Evolutionary conservation across 1,140 invertebrate species (phyloP), one percentile per base, ranked within the genome.

Genomic region (Chionoecetes opilio): DNA sequence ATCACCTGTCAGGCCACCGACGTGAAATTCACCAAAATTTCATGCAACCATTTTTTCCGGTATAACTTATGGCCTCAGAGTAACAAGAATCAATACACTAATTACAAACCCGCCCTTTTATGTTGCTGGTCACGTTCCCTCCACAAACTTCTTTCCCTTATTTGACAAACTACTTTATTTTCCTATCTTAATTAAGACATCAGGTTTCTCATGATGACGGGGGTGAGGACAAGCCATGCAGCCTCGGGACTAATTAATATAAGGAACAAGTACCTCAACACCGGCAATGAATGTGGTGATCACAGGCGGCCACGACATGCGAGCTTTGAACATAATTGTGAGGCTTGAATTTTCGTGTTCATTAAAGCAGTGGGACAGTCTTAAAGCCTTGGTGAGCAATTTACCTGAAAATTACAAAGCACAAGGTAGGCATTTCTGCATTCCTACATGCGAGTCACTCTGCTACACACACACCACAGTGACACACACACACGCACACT

Each of bases 81-180:
- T 75, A 75, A 75, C 63, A 75, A 75, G 63, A 75, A 75, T 75
- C 63, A 75, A 75, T 75, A 75, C 63, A 75, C 63, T 75, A 75
- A 75, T 75, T 75, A 75, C 63, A 75, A 75, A 75, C 63, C 63
- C 63, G 63, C 63, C 63, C 63, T 75, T 75, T 75, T 75, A 75
- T 75, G 63, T 17, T 75, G 63, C 26, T 26, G 63, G 63, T 75
- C 63, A 75, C 63, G 63, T 75, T 75, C 63, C 63, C n/a, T 75
- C 63, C 21, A 75, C 63, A 75, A 75, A 75, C 63, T 75, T 75
- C 63, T 75, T 75, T 75, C 1, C 63, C 63, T 75, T 75, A 75
- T n/a, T 75, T 75, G n/a, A 75, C 26, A 75, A 75, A 75, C 63
- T 75, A 26, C 63, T 75, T 26, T n/a, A 75, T 75, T 75, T 75